Evolutionary conservation across 2,113 vertebrate genomes (phyloP), one percentile per base, ranked within the genome.

Genomic region (Numida meleagris): DNA sequence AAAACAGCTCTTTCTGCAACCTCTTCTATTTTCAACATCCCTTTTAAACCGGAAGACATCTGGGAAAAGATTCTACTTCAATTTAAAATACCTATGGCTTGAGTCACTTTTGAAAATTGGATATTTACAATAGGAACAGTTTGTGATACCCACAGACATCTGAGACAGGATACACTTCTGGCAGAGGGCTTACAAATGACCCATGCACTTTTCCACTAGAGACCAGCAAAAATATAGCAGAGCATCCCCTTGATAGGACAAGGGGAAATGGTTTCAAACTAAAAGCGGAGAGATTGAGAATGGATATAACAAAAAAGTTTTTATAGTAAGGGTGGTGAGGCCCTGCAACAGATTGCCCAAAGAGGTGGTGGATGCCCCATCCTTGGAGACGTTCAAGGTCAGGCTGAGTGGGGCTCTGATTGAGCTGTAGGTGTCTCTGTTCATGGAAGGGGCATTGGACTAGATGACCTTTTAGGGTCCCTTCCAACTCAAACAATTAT

Each of bases 81-180:
- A 9, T 23, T 86, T 59, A 67, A 72, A 82, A 72, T 40, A 58
- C 0, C 0, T 51, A 5, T 5, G 9, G 34, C 19, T 84, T 61
- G 34, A 51, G 15, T 46, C 0, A 45, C 38, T 85, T 87, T 94
- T 51, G 4, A 38, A 45, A 65, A 59, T 51, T 53, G 27, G 5
- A 53, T 53, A 53, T 53, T 53, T 53, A 31, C 51, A 67, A 43
- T 21, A 81, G 84, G 9, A 27, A 73, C 8, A 79, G 5, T 67
- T 24, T 89, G 19, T 75, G 51, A 63, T 33, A 91, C 75, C 8
- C n/a, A 61, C 8, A 46, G 21, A 4, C 16, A 29, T 43, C 4
- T 46, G 58, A 89, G 12, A 51, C 18, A 48, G 13, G 40, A 70
- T 3, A 70, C 3, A 62, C 21, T 76, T 9, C 20, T 57, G 23